Percentiles rank a stretch among this genome's conserved stretches.
These are phyloP conservation scores for Euplagia quadripunctaria DNA, from an alignment of 2,888 invertebrate species.

Conservation along the genomic window DNA sequence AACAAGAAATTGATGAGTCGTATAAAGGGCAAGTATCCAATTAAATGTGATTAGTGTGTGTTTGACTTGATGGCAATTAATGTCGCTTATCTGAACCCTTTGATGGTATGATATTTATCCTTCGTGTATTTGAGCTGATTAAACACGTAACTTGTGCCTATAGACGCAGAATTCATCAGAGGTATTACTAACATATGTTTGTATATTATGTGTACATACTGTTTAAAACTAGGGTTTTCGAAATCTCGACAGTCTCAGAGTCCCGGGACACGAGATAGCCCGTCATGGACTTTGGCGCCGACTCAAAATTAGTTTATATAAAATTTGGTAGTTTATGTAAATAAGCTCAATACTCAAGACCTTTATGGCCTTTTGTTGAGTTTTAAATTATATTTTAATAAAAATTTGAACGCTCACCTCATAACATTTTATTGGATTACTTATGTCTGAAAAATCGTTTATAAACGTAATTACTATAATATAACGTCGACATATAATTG, in stretches of 20 bases:
- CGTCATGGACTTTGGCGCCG: too few relatives aligned
- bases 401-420: neutral
- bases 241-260: too few relatives aligned
- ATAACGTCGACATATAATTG: neutral
- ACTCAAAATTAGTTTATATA: too few relatives aligned
- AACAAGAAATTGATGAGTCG: conserved; percentile 33
- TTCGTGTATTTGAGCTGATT: conserved; percentile 40
- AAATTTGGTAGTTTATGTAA: too few relatives aligned
- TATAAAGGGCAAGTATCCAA: conserved; percentile 42
- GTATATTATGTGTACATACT: too few relatives aligned
- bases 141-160: conserved; percentile 15
- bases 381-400: neutral
- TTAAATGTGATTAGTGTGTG: conserved; percentile 50
- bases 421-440: neutral
- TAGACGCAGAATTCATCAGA: neutral
- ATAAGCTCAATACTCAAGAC: too few relatives aligned
- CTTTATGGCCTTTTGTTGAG: neutral
- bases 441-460: too few relatives aligned
- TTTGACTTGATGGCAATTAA: conserved; percentile 45
- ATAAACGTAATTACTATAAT: too few relatives aligned
- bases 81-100: conserved; percentile 43
- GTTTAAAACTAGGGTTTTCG: too few relatives aligned
- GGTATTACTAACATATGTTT: neutral
- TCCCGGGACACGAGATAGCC: too few relatives aligned
- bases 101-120: conserved; percentile 44